phyloP scores from a whole-genome alignment of 1,140 invertebrate genomes.

The Scaptomyza pallida region DNA sequence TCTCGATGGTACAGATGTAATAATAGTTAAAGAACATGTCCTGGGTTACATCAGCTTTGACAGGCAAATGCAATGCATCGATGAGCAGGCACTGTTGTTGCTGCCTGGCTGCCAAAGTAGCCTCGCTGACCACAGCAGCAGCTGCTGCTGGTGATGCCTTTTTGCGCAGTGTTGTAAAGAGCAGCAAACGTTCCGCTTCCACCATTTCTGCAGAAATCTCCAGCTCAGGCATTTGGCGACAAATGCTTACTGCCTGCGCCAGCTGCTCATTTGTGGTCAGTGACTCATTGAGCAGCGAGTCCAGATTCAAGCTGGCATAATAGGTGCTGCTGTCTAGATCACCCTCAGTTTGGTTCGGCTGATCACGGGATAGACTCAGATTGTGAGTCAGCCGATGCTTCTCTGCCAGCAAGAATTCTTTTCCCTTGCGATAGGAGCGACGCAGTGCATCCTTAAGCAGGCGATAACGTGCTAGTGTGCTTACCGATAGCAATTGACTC shows the following conservation, averaged over 20 bases:
- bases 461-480: slow-evolving; percentile 62
- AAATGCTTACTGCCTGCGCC: slow-evolving; percentile 73
- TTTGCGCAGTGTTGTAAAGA: slow-evolving; percentile 60
- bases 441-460: slow-evolving; percentile 68
- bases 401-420: slow-evolving; percentile 61
- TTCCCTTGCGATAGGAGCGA: slow-evolving; percentile 76
- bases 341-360: slow-evolving; percentile 52
- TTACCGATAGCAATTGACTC: slow-evolving; percentile 59
- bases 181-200: slow-evolving; percentile 73
- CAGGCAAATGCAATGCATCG: slow-evolving; percentile 67
- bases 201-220: slow-evolving; percentile 80
- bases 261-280: slow-evolving; percentile 64
- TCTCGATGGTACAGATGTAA: slow-evolving; percentile 77
- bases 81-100: slow-evolving; percentile 55
- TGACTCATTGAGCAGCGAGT: slow-evolving; percentile 61
- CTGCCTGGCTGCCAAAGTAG: not conserved
- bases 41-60: slow-evolving; percentile 60
- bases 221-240: slow-evolving; percentile 72
- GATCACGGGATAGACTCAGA: slow-evolving; percentile 51
- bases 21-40: slow-evolving; percentile 82
- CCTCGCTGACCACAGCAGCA: not conserved
- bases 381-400: slow-evolving; percentile 58
- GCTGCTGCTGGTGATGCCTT: not conserved
- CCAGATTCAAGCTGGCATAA: slow-evolving; percentile 62
- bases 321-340: slow-evolving; percentile 61